These are phyloP conservation scores for Pithys albifrons DNA, from an alignment of 2,113 vertebrate species.

Conservation along the genomic window DNA sequence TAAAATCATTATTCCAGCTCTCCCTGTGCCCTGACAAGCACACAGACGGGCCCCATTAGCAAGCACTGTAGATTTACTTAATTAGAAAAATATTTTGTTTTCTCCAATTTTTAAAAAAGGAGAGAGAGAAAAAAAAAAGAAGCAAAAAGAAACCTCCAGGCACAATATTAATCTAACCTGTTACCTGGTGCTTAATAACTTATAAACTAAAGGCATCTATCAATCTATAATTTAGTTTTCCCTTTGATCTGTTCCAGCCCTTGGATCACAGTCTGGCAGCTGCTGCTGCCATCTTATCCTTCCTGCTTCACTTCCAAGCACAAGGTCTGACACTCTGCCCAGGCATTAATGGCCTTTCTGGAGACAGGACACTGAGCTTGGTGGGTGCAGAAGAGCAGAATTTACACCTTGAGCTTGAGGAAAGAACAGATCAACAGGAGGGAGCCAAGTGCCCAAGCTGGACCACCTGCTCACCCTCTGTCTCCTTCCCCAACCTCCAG, in stretches of 20 bases:
- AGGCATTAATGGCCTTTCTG: neutral
- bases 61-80: slow-evolving; percentile 81
- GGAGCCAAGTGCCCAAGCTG: neutral
- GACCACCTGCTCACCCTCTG: neutral
- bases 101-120: slow-evolving; percentile 68
- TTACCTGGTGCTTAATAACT: slow-evolving; percentile 79
- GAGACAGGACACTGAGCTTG: neutral
- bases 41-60: slow-evolving; percentile 79
- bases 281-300: neutral
- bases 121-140: neutral
- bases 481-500: neutral
- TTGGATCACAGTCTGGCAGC: neutral
- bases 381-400: neutral
- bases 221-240: slow-evolving; percentile 46
- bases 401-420: neutral
- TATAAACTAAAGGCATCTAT: slow-evolving; percentile 63
- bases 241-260: slow-evolving; percentile 42
- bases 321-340: neutral
- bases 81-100: slow-evolving; percentile 87
- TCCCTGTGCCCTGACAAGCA: slow-evolving; percentile 72
- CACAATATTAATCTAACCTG: slow-evolving; percentile 81
- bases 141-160: slow-evolving; percentile 68
- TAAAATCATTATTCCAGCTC: slow-evolving; percentile 83
- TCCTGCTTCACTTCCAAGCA: neutral
- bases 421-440: neutral